These are phyloP conservation scores for Cephalopholis sonnerati DNA, from an alignment of 2,113 vertebrate species.

Conservation along the genomic window DNA sequence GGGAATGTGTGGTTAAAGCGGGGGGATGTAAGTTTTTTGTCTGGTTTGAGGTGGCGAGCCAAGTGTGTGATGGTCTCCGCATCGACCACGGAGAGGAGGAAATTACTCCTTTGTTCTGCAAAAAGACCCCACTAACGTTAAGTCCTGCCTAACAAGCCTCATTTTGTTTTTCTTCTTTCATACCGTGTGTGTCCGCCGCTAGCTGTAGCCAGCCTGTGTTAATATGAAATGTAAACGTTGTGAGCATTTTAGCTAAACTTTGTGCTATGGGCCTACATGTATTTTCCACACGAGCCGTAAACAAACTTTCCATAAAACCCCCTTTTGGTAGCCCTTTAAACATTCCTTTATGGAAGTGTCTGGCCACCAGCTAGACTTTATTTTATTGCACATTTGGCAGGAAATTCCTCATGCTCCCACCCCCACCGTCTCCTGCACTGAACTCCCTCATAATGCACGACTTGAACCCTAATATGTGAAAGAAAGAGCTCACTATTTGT, in stretches of 20 bases:
- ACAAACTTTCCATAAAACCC: slow-evolving; percentile 72
- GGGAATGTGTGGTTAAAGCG: slow-evolving; percentile 81
- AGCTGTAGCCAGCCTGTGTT: slow-evolving; percentile 27
- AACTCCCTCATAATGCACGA: slow-evolving; percentile 77
- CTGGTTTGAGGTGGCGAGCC: slow-evolving; percentile 78
- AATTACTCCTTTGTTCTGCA: slow-evolving; percentile 84
- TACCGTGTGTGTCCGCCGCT: slow-evolving; percentile 34
- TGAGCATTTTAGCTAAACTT: slow-evolving; percentile 71
- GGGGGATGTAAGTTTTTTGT: slow-evolving; percentile 82
- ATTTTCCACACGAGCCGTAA: slow-evolving; percentile 52
- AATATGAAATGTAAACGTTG: slow-evolving; percentile 43
- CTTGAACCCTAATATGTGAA: slow-evolving; percentile 73
- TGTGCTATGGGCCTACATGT: slow-evolving; percentile 52
- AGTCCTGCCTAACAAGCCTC: slow-evolving; percentile 49
- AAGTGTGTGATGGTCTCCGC: slow-evolving; percentile 80
- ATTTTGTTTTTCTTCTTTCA: slow-evolving; percentile 56
- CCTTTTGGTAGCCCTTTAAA: slow-evolving; percentile 61
- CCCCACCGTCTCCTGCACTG: slow-evolving; percentile 73
- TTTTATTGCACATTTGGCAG: slow-evolving; percentile 89
- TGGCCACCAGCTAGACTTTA: slow-evolving; percentile 78
- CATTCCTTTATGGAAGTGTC: slow-evolving; percentile 75
- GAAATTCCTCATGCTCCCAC: slow-evolving; percentile 86
- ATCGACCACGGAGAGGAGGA: slow-evolving; percentile 77
- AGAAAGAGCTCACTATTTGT: slow-evolving; percentile 53
- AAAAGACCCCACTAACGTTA: slow-evolving; percentile 58